Evolutionary conservation across 2,888 invertebrate species (phyloP).

Genomic region (Pseudococcus jackbeardsleyi): DNA sequence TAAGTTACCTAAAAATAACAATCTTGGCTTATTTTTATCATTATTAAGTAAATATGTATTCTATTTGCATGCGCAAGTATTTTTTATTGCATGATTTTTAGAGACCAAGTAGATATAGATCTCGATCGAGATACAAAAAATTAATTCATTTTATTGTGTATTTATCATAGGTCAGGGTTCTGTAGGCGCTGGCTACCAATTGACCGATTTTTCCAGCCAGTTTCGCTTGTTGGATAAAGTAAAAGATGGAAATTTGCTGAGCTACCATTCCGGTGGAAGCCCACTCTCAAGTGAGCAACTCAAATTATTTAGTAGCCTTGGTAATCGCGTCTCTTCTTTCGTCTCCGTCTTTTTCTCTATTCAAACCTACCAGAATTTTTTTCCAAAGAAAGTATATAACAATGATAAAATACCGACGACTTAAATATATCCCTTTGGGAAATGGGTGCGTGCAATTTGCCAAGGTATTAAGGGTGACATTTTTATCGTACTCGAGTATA

Average conservation of each 20-base stretch:
- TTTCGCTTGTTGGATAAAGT: conserved; percentile 44
- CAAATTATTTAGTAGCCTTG: not conserved
- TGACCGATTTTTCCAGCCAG: conserved; percentile 33
- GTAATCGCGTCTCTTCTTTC: not conserved
- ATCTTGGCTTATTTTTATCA: not conserved
- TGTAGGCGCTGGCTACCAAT: not conserved
- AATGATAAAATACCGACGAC: no score
- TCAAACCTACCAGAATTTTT: no score
- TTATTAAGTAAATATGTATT: not conserved
- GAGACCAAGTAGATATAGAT: not conserved
- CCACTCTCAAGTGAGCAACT: conserved; percentile 31
- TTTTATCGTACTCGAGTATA: not conserved
- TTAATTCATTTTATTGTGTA: conserved; percentile 24
- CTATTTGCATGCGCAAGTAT: not conserved
- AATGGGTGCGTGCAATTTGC: not conserved
- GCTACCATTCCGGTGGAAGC: conserved; percentile 40
- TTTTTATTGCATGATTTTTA: not conserved
- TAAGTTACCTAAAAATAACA: not conserved
- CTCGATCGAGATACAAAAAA: not conserved
- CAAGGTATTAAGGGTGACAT: not conserved
- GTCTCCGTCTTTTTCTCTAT: not conserved
- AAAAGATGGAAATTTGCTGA: conserved; percentile 41
- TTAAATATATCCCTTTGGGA: not conserved
- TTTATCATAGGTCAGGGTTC: conserved; percentile 47
- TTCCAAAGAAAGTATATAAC: no score